These are phyloP conservation scores for Dasyornis broadbenti DNA, from an alignment of 2,113 vertebrate species.

Conservation along the genomic window DNA sequence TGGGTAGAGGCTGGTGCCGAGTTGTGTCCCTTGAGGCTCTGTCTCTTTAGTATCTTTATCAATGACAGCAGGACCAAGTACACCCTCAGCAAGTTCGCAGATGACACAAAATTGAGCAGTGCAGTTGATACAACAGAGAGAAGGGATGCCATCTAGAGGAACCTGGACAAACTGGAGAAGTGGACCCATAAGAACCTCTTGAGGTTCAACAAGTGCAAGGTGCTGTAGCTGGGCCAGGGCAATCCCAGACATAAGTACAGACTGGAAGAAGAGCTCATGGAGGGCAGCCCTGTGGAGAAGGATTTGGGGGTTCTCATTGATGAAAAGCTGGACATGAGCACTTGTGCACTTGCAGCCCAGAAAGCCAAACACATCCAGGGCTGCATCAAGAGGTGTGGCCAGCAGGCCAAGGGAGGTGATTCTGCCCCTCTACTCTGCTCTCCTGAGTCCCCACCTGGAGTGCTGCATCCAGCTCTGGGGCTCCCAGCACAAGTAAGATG, in stretches of 20 bases:
- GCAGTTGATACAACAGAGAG: background rate
- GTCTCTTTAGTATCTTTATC: background rate
- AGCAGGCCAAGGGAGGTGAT: background rate
- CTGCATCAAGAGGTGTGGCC: background rate
- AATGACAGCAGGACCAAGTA: background rate
- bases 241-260: background rate
- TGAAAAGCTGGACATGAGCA: background rate
- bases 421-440: background rate
- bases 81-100: background rate
- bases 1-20: background rate
- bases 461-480: background rate
- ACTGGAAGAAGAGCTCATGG: background rate
- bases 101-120: rapidly evolving
- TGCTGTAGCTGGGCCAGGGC: background rate
- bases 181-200: background rate
- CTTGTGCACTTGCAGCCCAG: background rate
- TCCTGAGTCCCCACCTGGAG: background rate
- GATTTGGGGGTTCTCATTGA: background rate
- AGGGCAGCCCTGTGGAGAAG: background rate
- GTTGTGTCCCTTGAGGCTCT: background rate
- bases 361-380: background rate
- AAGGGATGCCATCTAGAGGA: background rate
- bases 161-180: background rate
- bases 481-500: background rate
- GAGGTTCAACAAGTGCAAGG: background rate